Base-by-base conservation (phyloP, 2,888 invertebrate genomes). In the Protonemura montana region DNA sequence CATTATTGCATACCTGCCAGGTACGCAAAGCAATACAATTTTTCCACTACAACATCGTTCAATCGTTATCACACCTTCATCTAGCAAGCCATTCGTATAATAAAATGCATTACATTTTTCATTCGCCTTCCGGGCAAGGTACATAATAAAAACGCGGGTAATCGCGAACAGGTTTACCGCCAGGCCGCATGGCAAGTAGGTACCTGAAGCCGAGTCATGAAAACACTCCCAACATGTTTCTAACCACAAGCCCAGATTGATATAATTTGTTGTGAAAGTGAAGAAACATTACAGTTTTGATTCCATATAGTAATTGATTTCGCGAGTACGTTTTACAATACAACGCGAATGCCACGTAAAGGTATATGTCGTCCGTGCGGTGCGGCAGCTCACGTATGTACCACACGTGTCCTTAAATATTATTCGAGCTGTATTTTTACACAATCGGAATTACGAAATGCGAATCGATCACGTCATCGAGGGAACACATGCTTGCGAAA, bases 71-170 rank as follows among this genome's bases (percentile, higher is more conserved):
- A 59, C 59, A 59, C 59, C 59, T 59, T 13, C 59, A 59, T 59
- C 59, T 59, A 16, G 59, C 21, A 21, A 59, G 59, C 59, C 2
- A 59, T 21, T 59, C 59, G 59, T 59, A n/a, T n/a, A 59, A 59
- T 59, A 59, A 59, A 59, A 59, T 59, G 13, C 59, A 59, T 59
- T 59, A 59, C 59, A 59, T 59, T 59, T n/a, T 59, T 59, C 35
- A 35, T 35, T 6, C 59, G 21, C 59, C 59, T 59, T 3, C 16
- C 13, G 59, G 59, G 59, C 59, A 59, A 2, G 59, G 35, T 35
- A 35, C 59, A 59, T 59, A 59, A 59, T 59, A 59, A 59, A 59
- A 59, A 59, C 59, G 21, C 59, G 13, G 7, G 21, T 59, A 59
- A 59, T 59, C 59, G 35, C 35, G 59, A 59, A 59, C 59, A 59